Percentiles rank a stretch among this genome's conserved stretches.
phyloP scores from a whole-genome alignment of 2,888 invertebrate genomes.

The Caenorhabditis sulstoni region DNA sequence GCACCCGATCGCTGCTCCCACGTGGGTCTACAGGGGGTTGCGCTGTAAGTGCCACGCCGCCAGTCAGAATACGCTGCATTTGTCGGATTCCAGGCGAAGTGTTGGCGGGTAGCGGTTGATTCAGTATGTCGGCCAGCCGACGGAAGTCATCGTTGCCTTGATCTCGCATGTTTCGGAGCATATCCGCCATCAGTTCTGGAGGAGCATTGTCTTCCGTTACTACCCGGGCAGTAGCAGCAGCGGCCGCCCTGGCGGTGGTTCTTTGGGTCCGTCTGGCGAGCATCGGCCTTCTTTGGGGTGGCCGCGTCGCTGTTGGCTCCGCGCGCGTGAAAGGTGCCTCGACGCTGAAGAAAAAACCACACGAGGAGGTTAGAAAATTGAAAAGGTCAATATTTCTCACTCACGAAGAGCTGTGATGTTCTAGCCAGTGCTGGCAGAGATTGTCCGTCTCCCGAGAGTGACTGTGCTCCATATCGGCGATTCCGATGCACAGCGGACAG shows the following conservation, averaged over 20 bases:
- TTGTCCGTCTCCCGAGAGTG: slow-evolving; percentile 97
- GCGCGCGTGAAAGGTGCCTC: slow-evolving; percentile 8
- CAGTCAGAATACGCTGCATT: slow-evolving; percentile 6
- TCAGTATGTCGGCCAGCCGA: slow-evolving; percentile 35
- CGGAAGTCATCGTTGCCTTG: slow-evolving; percentile 18
- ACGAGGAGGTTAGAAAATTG: background rate
- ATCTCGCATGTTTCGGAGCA: slow-evolving; percentile 33
- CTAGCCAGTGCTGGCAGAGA: slow-evolving; percentile 94
- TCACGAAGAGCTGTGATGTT: slow-evolving; percentile 86
- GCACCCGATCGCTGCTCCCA: too few relatives aligned
- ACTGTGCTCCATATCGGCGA: slow-evolving; percentile 91
- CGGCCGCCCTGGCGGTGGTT: background rate
- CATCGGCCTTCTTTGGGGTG: slow-evolving; percentile 57
- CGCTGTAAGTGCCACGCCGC: too few relatives aligned
- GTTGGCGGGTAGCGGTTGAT: too few relatives aligned
- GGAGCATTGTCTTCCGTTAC: background rate
- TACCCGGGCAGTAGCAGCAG: background rate
- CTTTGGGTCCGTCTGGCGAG: slow-evolving; percentile 52
- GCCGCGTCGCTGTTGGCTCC: slow-evolving; percentile 31
- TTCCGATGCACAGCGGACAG: slow-evolving; percentile 96
- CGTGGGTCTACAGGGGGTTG: too few relatives aligned
- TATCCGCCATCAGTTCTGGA: slow-evolving; percentile 22
- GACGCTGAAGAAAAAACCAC: slow-evolving; percentile 8
- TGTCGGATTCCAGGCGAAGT: background rate
- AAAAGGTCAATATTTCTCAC: background rate